Evolutionary conservation across 2,113 vertebrate genomes (phyloP), one percentile per base, ranked within the genome.

Genomic region (Cyphomyrus plagiostoma): DNA sequence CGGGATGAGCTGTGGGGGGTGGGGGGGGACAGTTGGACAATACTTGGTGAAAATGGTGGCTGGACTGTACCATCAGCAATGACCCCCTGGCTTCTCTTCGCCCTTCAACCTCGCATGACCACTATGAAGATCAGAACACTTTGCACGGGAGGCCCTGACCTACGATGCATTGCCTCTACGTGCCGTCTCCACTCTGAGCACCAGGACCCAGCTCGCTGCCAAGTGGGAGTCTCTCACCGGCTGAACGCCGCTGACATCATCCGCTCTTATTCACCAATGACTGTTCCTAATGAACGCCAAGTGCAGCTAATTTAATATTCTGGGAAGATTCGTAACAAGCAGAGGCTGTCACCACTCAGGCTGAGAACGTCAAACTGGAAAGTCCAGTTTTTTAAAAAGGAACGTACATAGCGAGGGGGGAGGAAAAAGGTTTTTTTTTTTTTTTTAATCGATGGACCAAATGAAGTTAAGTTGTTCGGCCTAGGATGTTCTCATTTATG

Each of bases 261-360:
- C 39, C 82, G 4, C 82, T 84, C 82, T n/a, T 84, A 48, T 84
- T 84, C 82, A 84, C 42, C 42, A 39, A 17, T 42, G 82, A 84
- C 82, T 84, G 82, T 46, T 84, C 45, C 39, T 48, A n/a, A 84
- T 84, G 39, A 84, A 46, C 19, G 82, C 82, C 82, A 26, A 84
- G 23, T 4, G 1, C 23, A 26, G 45, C 82, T 84, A 84, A 84
- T 84, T 84, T 26, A 84, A 84, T 84, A 84, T 84, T 84, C 42
- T 48, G 82, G 82, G 82, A 84, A 84, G 82, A 84, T 84, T 84
- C 82, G 82, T 84, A 84, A 84, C 82, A 48, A 84, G 82, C 45
- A 23, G 82, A 84, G 42, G 1, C 82, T 84, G 82, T 48, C 82
- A 84, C 82, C 82, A 84, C 23, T 84, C 1, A 8, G 23, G 82